Conservation (phyloP, 2,113 vertebrate genomes). For the Brachyistius frenatus region DNA sequence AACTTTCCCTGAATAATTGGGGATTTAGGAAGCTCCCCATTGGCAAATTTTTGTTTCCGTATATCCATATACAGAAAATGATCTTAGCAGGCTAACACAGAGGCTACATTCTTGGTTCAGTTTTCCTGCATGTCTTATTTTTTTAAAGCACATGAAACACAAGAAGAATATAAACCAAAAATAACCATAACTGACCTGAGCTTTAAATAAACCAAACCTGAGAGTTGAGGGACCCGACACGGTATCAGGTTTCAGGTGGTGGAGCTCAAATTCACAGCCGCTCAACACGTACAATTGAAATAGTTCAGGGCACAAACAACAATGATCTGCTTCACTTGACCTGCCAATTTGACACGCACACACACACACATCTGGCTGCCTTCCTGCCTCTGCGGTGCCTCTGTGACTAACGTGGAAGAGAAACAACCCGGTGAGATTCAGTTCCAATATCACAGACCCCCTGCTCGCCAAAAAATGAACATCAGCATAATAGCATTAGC, state of each 20-base stretch:
- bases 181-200: background rate
- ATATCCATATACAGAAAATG: too few relatives aligned
- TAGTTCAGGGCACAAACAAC: conserved; percentile 36
- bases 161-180: background rate
- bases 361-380: conserved; percentile 21
- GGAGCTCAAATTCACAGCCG: background rate
- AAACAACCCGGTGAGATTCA: conserved; percentile 55
- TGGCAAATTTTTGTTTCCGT: too few relatives aligned
- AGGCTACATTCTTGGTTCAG: too few relatives aligned
- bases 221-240: background rate
- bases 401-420: conserved; percentile 54
- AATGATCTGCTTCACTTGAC: conserved; percentile 36
- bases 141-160: background rate
- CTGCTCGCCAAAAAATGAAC: conserved; percentile 65
- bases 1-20: too few relatives aligned
- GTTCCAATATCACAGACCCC: conserved; percentile 59
- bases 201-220: background rate
- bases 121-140: too few relatives aligned
- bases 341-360: conserved; percentile 24
- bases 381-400: conserved; percentile 36
- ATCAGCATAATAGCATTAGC: conserved; percentile 70
- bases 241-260: conserved; percentile 26
- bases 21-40: too few relatives aligned
- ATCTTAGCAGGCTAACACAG: too few relatives aligned
- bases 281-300: conserved; percentile 10